These are phyloP conservation scores for Carapus acus DNA, from an alignment of 2,797 vertebrate genomes.

Conservation along the genomic window DNA sequence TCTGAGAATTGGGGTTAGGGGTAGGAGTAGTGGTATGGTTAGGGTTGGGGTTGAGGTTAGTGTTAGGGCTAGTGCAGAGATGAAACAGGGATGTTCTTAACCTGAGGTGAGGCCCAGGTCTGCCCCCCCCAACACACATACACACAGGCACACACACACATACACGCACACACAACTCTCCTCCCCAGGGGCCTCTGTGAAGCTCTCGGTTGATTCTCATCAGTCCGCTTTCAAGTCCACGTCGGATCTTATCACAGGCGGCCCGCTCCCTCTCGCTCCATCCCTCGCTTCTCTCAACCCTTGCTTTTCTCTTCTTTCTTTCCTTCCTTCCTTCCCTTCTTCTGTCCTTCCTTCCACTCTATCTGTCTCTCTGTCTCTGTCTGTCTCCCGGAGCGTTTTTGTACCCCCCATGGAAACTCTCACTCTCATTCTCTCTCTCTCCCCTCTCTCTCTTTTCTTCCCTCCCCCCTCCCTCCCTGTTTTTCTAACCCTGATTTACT, in stretches of 20 bases:
- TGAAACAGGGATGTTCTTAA: conserved; percentile 46
- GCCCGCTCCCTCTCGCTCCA: conserved; percentile 32
- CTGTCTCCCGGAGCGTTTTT: conserved; percentile 6
- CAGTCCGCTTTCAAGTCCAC: conserved; percentile 70
- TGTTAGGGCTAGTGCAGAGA: no score
- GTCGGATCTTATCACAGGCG: conserved; percentile 58
- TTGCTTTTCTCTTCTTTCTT: conserved; percentile 23
- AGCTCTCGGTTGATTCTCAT: conserved; percentile 57
- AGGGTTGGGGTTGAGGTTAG: no score
- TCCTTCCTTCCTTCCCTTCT: conserved; percentile 58
- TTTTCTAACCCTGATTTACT: conserved; percentile 52
- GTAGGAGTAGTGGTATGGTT: no score
- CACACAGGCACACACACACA: no score
- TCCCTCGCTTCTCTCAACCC: no score
- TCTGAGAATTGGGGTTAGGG: conserved; percentile 9
- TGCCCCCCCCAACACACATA: no score
- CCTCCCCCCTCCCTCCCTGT: conserved; percentile 35
- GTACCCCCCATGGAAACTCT: neutral
- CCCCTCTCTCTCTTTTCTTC: conserved; percentile 23
- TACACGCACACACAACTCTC: no score
- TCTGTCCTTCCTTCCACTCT: conserved; percentile 57
- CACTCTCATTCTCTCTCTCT: conserved; percentile 11
- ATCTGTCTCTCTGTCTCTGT: conserved; percentile 8
- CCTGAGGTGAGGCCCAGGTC: no score
- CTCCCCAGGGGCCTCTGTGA: no score